phyloP scores from a whole-genome alignment of 2,797 vertebrate species.

The Picus viridis region DNA sequence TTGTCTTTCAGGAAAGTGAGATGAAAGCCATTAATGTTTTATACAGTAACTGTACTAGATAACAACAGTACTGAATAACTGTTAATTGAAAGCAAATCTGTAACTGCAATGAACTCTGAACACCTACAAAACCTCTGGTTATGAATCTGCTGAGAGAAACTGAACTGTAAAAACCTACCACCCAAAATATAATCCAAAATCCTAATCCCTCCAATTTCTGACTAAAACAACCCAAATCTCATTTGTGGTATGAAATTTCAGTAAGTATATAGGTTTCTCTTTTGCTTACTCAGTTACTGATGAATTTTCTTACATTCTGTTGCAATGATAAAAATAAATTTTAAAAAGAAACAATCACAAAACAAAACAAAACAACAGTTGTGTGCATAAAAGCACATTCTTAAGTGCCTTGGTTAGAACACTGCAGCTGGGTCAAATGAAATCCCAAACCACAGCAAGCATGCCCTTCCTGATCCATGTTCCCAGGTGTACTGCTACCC shows the following conservation, averaged over 20 bases:
- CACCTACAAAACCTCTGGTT: neutral
- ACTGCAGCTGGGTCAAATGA: neutral
- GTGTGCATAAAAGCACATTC: neutral
- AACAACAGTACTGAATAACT: neutral
- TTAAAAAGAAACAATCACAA: too few relatives aligned
- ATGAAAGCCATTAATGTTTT: slow-evolving; percentile 3
- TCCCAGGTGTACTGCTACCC: neutral
- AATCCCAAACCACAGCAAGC: neutral
- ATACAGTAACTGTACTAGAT: neutral
- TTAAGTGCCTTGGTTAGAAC: neutral
- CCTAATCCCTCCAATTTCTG: neutral
- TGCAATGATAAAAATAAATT: neutral
- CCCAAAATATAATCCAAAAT: neutral
- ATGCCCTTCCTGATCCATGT: neutral
- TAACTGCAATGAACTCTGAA: neutral
- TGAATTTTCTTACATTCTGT: neutral
- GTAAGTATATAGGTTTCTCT: neutral
- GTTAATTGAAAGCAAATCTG: slow-evolving; percentile 26
- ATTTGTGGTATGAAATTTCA: neutral
- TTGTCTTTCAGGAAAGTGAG: slow-evolving; percentile 44
- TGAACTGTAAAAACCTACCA: neutral
- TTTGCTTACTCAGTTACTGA: neutral
- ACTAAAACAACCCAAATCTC: neutral
- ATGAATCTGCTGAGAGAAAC: neutral
- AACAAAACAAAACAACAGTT: too few relatives aligned